A percentile compares a stretch with the other conserved stretches of the same genome.
These are phyloP conservation scores for Beroe forskalii DNA, from an alignment of 37 sponge, comb jelly and placozoan genomes.

Conservation along the genomic window DNA sequence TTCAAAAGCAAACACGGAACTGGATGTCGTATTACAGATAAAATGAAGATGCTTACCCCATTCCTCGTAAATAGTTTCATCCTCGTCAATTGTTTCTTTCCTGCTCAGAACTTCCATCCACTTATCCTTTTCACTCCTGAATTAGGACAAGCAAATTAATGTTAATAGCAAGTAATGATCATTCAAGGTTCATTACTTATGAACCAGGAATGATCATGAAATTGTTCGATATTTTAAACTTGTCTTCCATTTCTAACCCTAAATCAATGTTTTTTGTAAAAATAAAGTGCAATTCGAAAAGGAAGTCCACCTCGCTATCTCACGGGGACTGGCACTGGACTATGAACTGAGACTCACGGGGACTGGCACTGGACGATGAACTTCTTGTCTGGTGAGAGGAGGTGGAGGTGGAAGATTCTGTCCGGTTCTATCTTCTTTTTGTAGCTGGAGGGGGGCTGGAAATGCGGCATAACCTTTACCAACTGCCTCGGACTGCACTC, in stretches of 20 bases:
- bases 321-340: not conserved
- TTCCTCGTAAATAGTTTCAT: slow-evolving; percentile 25
- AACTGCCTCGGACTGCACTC: slow-evolving; percentile 19
- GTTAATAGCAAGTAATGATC: not conserved
- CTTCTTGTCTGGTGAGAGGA: slow-evolving; percentile 14
- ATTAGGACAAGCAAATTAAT: not conserved
- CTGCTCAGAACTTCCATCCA: slow-evolving; percentile 22
- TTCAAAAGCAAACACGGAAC: too few relatives aligned
- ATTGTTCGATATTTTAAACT: too few relatives aligned
- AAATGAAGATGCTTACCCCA: slow-evolving; percentile 48
- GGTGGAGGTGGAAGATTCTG: slow-evolving; percentile 1
- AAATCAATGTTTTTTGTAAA: not conserved
- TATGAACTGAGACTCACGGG: not conserved
- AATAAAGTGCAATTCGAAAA: not conserved
- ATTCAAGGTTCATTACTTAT: too few relatives aligned
- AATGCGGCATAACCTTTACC: not conserved
- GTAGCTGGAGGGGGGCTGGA: not conserved
- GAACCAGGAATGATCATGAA: not conserved
- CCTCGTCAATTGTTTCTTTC: not conserved
- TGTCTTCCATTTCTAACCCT: too few relatives aligned
- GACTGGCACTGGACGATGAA: slow-evolving; percentile 28
- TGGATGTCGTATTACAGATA: too few relatives aligned
- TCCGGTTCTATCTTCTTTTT: slow-evolving; percentile 13
- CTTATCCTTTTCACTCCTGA: not conserved
- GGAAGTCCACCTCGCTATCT: not conserved